A percentile compares a stretch with the other conserved stretches of the same genome.
Conservation (phyloP, 2,888 invertebrate species). For the Lepidonotus clava region DNA sequence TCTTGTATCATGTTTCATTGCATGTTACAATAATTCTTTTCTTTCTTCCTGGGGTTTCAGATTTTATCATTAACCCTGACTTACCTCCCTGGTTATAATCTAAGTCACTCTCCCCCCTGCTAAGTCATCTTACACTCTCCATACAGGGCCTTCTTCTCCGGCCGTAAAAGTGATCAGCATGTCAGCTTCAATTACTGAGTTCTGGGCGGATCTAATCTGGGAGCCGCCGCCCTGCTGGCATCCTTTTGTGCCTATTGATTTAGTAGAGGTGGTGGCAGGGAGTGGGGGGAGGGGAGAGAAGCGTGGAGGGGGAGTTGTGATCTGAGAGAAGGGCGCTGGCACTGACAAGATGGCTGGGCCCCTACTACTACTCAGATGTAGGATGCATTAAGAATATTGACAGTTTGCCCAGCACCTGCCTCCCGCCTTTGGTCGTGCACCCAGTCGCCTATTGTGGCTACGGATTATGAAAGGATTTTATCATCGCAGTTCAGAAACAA, state of each 20-base stretch:
- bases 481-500: no score
- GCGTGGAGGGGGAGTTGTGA: background rate
- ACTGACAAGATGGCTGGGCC: background rate
- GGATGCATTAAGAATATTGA: background rate
- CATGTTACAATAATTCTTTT: background rate
- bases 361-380: background rate
- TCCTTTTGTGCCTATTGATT: constrained; percentile 19
- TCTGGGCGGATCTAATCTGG: background rate
- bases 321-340: constrained; percentile 2
- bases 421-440: no score
- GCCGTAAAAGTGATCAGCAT: constrained; percentile 19
- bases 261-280: background rate
- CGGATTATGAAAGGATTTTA: no score
- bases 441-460: no score
- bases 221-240: constrained; percentile 3
- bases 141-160: no score
- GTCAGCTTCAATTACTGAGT: background rate
- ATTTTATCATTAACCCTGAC: background rate
- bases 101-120: background rate
- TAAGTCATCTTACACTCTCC: background rate
- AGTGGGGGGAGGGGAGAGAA: no score
- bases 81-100: background rate
- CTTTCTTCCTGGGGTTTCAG: background rate
- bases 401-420: background rate
- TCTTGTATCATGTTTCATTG: no score